These are phyloP conservation scores for Hipposideros larvatus DNA, from an alignment of 2,797 vertebrate species.

Conservation along the genomic window DNA sequence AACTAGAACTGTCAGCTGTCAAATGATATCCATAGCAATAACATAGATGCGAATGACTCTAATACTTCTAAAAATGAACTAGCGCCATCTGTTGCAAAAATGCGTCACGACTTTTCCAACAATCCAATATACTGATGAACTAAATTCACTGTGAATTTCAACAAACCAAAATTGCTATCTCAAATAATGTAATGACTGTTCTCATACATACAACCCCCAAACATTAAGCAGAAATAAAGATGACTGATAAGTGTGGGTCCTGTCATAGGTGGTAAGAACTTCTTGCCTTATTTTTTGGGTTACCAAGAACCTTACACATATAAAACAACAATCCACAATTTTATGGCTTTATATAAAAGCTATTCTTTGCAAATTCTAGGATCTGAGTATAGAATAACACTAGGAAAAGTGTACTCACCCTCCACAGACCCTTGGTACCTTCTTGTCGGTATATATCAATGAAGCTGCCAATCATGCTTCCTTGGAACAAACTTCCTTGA, in stretches of 20 bases:
- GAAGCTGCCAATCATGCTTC: conserved; percentile 98
- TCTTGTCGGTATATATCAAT: conserved; percentile 98
- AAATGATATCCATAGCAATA: too few species aligned
- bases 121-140: background rate
- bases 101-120: too few species aligned
- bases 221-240: conserved; percentile 54
- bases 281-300: conserved; percentile 24
- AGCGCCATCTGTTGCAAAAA: too few species aligned
- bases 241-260: background rate
- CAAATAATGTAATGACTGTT: conserved; percentile 47
- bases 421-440: conserved; percentile 96
- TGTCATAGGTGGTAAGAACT: conserved; percentile 42
- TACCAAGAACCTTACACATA: conserved; percentile 13
- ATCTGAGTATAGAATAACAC: background rate
- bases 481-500: conserved; percentile 96
- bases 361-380: background rate
- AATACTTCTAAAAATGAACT: too few species aligned
- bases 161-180: conserved; percentile 24
- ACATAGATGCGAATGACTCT: too few species aligned
- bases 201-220: background rate
- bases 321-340: conserved; percentile 29
- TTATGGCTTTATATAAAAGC: conserved; percentile 25
- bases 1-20: too few species aligned
- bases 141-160: conserved; percentile 56
- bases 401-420: conserved; percentile 89